These are phyloP conservation scores for Synergus laeviventris DNA, from an alignment of 2,888 invertebrate genomes.

Conservation along the genomic window DNA sequence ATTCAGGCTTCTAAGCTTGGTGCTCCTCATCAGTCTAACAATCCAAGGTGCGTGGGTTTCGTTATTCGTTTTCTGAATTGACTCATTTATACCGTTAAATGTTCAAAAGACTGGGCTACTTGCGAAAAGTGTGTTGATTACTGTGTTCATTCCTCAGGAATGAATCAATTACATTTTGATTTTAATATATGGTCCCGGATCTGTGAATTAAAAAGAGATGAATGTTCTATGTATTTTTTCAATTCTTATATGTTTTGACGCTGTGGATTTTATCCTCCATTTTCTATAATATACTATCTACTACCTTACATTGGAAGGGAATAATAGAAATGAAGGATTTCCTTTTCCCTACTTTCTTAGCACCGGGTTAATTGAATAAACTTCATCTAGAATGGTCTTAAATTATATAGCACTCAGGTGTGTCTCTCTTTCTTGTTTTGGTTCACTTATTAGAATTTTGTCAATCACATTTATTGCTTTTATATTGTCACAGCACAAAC, in stretches of 20 bases:
- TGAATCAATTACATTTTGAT: constrained; percentile 3
- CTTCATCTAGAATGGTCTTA: constrained; percentile 33
- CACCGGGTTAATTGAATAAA: constrained; percentile 35
- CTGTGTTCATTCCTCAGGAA: not conserved
- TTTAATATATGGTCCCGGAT: not conserved
- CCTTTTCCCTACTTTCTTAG: constrained; percentile 12
- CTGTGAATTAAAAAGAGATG: not conserved
- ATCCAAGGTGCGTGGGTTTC: constrained; percentile 61
- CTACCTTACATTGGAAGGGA: not conserved
- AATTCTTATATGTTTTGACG: not conserved
- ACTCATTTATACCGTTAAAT: constrained; percentile 1
- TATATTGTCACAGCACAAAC: no score
- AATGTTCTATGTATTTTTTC: not conserved
- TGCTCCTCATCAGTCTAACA: constrained; percentile 55
- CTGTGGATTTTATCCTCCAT: not conserved
- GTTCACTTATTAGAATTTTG: constrained; percentile 22
- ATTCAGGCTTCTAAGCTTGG: constrained; percentile 51
- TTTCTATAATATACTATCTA: constrained; percentile 1
- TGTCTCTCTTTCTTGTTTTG: constrained; percentile 11
- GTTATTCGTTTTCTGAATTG: not conserved
- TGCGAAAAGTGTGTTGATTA: constrained; percentile 7
- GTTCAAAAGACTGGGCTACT: constrained; percentile 5
- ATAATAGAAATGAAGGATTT: constrained; percentile 29
- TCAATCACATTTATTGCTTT: constrained; percentile 11
- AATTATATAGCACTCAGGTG: constrained; percentile 20